Percentiles rank a stretch among this genome's conserved stretches.
phyloP scores from a whole-genome alignment of 1,140 invertebrate genomes.

The Drosophila novamexicana region DNA sequence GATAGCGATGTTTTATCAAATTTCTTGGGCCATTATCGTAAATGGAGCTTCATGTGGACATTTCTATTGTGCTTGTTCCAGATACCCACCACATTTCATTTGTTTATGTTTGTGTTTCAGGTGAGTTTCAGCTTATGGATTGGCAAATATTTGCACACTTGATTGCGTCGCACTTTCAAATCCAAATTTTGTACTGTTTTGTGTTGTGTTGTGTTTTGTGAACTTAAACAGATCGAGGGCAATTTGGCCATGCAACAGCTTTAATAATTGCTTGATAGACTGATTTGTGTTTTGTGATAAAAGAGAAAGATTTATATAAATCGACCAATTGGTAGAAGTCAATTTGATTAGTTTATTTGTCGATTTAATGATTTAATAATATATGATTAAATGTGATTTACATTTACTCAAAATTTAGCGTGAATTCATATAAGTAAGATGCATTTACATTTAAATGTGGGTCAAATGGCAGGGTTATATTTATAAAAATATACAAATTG shows the following conservation, averaged over 20 bases:
- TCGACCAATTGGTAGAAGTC: neutral
- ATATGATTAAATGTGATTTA: neutral
- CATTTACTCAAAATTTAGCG: neutral
- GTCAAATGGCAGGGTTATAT: neutral
- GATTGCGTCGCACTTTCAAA: conserved; percentile 55
- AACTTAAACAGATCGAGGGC: conserved; percentile 25
- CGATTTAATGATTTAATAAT: neutral
- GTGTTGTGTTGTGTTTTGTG: conserved; percentile 15
- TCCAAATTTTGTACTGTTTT: conserved; percentile 31
- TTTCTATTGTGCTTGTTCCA: conserved; percentile 88
- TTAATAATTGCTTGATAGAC: conserved; percentile 27
- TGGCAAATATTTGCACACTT: conserved; percentile 68
- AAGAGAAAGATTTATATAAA: conserved; percentile 13
- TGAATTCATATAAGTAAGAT: no score
- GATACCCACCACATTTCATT: conserved; percentile 80
- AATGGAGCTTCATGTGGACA: conserved; percentile 89
- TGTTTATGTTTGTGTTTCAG: conserved; percentile 83
- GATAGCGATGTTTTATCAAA: conserved; percentile 87
- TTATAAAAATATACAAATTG: neutral
- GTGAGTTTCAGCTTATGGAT: conserved; percentile 67
- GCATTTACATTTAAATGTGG: neutral
- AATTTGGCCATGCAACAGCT: conserved; percentile 16
- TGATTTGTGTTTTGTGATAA: conserved; percentile 36
- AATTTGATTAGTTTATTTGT: neutral
- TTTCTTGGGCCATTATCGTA: conserved; percentile 89